Base-by-base conservation (phyloP, 92 coral and sea anemone species). In the Heliopora coerulea region DNA sequence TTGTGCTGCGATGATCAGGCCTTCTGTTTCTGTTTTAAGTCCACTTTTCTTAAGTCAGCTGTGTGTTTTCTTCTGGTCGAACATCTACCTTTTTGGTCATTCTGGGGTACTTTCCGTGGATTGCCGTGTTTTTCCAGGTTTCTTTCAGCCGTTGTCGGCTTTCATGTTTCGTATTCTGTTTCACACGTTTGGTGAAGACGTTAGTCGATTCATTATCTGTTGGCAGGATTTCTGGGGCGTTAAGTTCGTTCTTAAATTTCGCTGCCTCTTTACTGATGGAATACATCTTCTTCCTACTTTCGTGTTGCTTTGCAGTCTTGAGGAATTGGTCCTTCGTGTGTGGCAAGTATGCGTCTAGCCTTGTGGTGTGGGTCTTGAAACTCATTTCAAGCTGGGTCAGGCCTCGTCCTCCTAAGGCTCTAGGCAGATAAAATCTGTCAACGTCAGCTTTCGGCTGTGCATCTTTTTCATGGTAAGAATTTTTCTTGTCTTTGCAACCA, bases 371-470 rank as follows among this genome's bases (percentile, higher is more conserved):
- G 3, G 66, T 49, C 64, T 68, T 72, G 41, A 49, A 72, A 49
- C 68, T 49, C 68, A 54, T 49, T 48, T 72, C 69, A 40, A 54
- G 62, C 37, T 72, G 78, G 37, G 63, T 49, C 28, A 69, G 57
- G 26, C 64, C 75, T 68, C 75, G 27, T 30, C 75, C 63, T n/a
- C 62, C 62, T 40, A 18, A 3, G 8, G 5, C 23, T 24, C 58
- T 52, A 5, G 58, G 58, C 4, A 52, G 58, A 18, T 52, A 52
- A 7, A 52, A 4, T 18, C 18, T 10, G 68, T 72, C 46, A 11
- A 54, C 68, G 26, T 52, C 78, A 24, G 78, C 65, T 37, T 72
- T 72, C 3, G 78, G 78, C 39, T 72, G 28, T 72, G 68, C 78
- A 72, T 72, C 50, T 21, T 20, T 39, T 60, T 60, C 18, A 49